Conservation (phyloP, 2,113 vertebrate species). For the Equus przewalskii region DNA sequence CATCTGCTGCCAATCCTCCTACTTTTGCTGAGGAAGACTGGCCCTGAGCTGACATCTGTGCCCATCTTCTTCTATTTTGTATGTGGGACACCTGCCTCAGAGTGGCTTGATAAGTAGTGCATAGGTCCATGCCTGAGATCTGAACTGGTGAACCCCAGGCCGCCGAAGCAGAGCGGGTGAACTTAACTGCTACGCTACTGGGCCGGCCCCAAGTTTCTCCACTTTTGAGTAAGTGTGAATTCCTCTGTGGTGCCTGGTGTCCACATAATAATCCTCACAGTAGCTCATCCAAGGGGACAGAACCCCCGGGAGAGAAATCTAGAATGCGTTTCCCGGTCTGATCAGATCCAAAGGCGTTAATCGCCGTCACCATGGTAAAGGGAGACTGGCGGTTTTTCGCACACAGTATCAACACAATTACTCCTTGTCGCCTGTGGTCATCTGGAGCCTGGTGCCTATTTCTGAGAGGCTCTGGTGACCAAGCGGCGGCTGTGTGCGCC, state of each 20-base stretch:
- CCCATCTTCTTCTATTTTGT: no score
- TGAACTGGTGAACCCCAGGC: no score
- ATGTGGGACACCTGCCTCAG: no score
- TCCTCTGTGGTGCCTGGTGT: not conserved
- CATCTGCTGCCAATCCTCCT: no score
- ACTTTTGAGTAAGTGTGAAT: accelerated
- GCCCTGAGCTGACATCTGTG: no score
- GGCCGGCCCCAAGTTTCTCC: not conserved
- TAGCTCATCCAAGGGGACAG: not conserved
- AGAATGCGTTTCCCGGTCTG: not conserved
- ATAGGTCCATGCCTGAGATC: no score
- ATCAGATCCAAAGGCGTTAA: not conserved
- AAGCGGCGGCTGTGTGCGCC: accelerated
- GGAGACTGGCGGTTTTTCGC: not conserved
- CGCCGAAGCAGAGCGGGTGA: no score
- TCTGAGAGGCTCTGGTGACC: not conserved
- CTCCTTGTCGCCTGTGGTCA: not conserved
- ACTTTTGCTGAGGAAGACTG: no score
- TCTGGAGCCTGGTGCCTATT: not conserved
- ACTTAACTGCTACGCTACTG: no score
- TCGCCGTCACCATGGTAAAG: not conserved
- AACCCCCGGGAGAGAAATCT: not conserved
- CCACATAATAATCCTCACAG: no score
- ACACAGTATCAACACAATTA: accelerated
- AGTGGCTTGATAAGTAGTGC: no score